Evolutionary conservation across 2,113 vertebrate genomes (phyloP), one percentile per base, ranked within the genome.

Genomic region (Chlorocebus sabaeus): DNA sequence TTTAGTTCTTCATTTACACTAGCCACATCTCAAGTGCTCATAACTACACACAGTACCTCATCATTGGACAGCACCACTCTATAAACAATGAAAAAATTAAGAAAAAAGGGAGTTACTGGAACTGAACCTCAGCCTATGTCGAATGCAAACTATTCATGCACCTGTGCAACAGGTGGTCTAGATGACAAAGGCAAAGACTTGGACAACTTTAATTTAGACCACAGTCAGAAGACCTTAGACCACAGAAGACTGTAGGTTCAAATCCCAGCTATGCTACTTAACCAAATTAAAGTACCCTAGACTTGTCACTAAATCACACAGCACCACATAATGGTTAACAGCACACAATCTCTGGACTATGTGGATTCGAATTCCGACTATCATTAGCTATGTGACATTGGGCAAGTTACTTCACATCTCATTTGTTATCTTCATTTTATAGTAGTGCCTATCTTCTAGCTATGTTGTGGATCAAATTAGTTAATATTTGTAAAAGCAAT

Each of bases 391-490:
- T 82, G 40, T 55, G 67, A 90, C 52, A 76, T 1, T 64, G 84
- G 38, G 25, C 32, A 93, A 73, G 87, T 90, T 85, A 89, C 18
- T 85, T 92, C 85, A 95, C 64, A 82, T 76, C 18, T 80, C 57
- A 73, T 23, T 76, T 97, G 78, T 89, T 88, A 75, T 52, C 85
- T 93, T 79, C 38, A 90, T 55, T 90, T 79, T 90, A 93, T 3
- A 93, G 38, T 50, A 78, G 23, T 85, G 68, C 52, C 90, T 93
- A 85, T 64, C n/a, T 50, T n/a, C 11, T 45, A 82, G 9, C 70
- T 52, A 87, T 10, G 22, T 4, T 73, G 8, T 92, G 45, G n/a
- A 83, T 57, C 95, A 94, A 89, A 50, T 84, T 48, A 57, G 18
- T 40, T 52, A 50, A 50, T 79, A 93, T 82, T 64, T 92, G 18